Evolutionary conservation across 2,797 vertebrate species (phyloP), one percentile per base, ranked within the genome.

Genomic region (Acanthopagrus latus): DNA sequence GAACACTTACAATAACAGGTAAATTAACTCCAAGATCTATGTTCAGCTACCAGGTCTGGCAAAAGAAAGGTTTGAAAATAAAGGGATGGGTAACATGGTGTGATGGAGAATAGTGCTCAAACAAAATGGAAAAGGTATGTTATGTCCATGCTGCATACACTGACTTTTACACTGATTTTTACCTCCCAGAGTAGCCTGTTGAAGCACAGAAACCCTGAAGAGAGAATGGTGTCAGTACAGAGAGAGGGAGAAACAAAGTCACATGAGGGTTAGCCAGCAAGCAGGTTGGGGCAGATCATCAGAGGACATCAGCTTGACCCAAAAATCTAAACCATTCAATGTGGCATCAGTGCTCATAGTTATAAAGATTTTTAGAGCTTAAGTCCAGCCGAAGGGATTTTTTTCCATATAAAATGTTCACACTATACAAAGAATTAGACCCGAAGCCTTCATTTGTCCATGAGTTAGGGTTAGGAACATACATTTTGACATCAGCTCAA

Each of bases 211-310:
- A 59, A 55, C 75, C 88, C 89, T 92, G 78, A 73, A 80, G 88
- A 83, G 64, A 89, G 59, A 80, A 74, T 65, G 64, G 77, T 38
- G 82, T 89, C 83, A 88, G 86, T 81, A 63, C 21, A 89, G 81
- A 81, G 51, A 92, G 67, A 90, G 57, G 71, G 65, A 86, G 75
- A 88, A 71, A 76, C 64, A 93, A 80, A 93, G 94, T 95, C 87
- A 94, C 91, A 94, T 92, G 91, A 91, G 90, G 92, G 93, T 86
- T 84, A 90, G 83, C 27, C 21, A 3, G 44, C 16, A 23, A 41
- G 76, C 54, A 57, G 50, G 65, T 13, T 27, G 44, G 57, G 4
- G 46, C 48, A 71, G 23, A 81, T 38, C 27, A 3, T 29, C 66
- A 82, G 20, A 76, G 6, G 44, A 20, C 63, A 73, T 46, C 60